Evolutionary conservation across 2,797 vertebrate species (phyloP).

Genomic region (Momotus momota): DNA sequence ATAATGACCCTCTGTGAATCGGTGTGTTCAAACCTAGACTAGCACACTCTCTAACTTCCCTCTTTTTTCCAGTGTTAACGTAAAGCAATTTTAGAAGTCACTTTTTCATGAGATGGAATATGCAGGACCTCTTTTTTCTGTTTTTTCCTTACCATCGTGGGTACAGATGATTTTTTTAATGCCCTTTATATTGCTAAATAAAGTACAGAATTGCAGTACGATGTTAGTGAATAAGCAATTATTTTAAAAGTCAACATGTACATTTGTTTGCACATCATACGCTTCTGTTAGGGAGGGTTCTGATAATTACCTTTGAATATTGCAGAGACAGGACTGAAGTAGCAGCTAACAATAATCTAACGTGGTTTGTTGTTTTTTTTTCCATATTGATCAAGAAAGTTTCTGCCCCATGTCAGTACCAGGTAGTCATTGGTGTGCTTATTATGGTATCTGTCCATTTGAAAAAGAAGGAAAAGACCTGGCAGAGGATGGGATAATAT

Average conservation of each 20-base stretch:
- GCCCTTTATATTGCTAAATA: background rate
- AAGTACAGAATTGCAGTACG: background rate
- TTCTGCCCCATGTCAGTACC: background rate
- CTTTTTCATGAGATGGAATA: background rate
- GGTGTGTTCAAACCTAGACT: background rate
- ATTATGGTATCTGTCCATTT: background rate
- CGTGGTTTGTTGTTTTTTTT: background rate
- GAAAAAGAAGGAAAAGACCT: background rate
- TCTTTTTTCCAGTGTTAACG: background rate
- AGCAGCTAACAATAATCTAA: background rate
- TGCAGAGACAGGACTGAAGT: background rate
- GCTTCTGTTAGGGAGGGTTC: background rate
- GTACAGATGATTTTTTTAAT: background rate
- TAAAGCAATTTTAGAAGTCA: background rate
- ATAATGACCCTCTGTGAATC: background rate
- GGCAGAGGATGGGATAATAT: background rate
- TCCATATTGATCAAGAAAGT: background rate
- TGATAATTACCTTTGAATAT: background rate
- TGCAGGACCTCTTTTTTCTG: background rate
- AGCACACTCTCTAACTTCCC: background rate
- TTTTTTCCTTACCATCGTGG: background rate
- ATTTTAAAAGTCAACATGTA: constrained; percentile 17
- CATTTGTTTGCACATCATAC: constrained; percentile 49
- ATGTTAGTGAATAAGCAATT: background rate
- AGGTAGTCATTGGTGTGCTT: background rate